Evolutionary conservation across 2,113 vertebrate genomes (phyloP).

Genomic region (Amazona vittata): DNA sequence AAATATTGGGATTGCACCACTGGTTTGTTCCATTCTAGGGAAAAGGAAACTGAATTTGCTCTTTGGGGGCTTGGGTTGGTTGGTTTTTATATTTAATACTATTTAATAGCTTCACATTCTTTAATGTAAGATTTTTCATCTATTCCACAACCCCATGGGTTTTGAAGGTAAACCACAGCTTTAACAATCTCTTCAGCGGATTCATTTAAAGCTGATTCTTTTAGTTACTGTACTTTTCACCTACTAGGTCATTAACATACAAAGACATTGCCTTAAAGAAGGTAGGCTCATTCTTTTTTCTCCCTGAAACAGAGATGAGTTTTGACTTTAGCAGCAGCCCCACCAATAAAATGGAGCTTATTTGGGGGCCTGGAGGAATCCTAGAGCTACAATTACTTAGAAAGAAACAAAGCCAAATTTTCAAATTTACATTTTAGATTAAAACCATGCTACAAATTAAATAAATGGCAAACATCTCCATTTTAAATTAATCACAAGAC

Average conservation of each 20-base stretch:
- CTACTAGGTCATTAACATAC: not conserved
- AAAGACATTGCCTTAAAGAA: not conserved
- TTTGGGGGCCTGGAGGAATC: not conserved
- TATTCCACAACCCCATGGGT: fast-evolving
- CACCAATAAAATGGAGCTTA: not conserved
- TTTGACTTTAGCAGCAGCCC: not conserved
- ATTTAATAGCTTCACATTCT: not conserved
- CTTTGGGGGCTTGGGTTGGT: not conserved
- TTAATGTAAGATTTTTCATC: not conserved
- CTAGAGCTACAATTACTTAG: not conserved
- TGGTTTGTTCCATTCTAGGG: not conserved
- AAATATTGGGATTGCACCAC: not conserved
- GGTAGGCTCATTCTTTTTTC: not conserved
- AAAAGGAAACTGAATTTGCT: not conserved
- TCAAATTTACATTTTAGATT: not conserved
- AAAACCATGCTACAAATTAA: not conserved
- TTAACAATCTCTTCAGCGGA: not conserved
- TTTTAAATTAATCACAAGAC: not conserved
- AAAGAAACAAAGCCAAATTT: not conserved
- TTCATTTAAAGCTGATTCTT: not conserved
- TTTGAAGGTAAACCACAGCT: not conserved
- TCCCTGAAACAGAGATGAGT: not conserved
- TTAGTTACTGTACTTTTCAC: not conserved
- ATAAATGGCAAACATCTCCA: not conserved
- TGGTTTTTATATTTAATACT: not conserved